Conservation (phyloP, 1,140 invertebrate genomes). For the Pseudomyrmex sp. region DNA sequence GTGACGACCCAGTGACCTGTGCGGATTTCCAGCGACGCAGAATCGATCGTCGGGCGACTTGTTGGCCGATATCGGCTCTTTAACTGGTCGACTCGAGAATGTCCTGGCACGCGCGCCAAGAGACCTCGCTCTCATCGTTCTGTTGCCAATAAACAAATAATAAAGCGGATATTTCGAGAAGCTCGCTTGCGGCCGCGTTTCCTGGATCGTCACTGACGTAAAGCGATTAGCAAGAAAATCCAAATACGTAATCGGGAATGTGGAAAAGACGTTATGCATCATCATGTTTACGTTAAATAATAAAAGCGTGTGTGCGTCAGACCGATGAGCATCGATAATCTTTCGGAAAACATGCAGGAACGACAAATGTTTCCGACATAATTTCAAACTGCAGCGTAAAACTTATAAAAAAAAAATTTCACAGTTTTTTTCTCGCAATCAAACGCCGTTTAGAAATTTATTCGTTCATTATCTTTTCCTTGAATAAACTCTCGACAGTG, state of each 20-base stretch:
- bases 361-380: neutral
- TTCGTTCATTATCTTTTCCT: neutral
- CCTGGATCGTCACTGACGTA: conserved; percentile 38
- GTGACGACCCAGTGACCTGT: conserved; percentile 47
- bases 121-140: neutral
- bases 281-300: conserved; percentile 19
- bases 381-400: neutral
- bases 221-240: neutral
- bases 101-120: conserved; percentile 11
- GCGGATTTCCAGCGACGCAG: neutral
- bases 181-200: conserved; percentile 28
- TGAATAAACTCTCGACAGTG: neutral
- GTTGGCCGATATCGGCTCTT: conserved; percentile 5
- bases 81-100: neutral
- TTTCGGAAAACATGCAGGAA: neutral
- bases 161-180: conserved; percentile 50
- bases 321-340: conserved; percentile 12
- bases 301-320: neutral
- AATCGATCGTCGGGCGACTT: conserved; percentile 13
- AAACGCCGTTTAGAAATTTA: neutral
- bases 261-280: neutral
- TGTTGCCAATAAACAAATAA: conserved; percentile 54
- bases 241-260: conserved; percentile 17
- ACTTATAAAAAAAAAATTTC: no score
- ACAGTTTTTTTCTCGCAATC: no score